Base-by-base conservation (phyloP, 2,797 vertebrate species). In the Podarcis siculus region DNA sequence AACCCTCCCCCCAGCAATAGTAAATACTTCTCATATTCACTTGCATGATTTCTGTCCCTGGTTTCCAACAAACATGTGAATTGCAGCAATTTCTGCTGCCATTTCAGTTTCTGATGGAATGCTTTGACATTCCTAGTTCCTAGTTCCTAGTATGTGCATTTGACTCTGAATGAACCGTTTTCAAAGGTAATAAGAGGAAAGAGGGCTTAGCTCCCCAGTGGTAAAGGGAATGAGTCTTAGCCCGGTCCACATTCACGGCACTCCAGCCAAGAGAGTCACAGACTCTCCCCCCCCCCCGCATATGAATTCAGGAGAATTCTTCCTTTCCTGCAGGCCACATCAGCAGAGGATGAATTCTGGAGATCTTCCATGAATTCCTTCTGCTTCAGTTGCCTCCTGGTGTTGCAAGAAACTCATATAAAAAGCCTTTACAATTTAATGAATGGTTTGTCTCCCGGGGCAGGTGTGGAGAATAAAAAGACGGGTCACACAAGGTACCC, bases 401-500 rank as follows among this genome's bases (percentile, higher is more conserved):
- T 86, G 61, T 76, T 8, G 8, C 77, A 49, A 78, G 32, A 58
- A 37, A 42, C 35, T 39, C 17, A 58, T 79, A 61, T 58, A 83
- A 88, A 88, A 88, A 69, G 82, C 49, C 79, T 87, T 17, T 0
- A 8, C 7, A 32, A 82, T 69, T 82, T 61, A 78, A 83, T 64
- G 23, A 89, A 67, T 42, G 71, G 73, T 64, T 78, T 83, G 39
- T 87, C 87, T 87, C 25, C 10, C 71, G 23, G 66, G 76, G 37
- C 1, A 7, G 76, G 23, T 37, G 5, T 3, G 27, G 6, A 55
- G 66, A 77, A 79, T 86, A 0, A n/a, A 87, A 69, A 1, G 0
- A 77, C 4, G 45, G 78, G 83, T 89, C 83, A 79, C 83, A 87
- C 23, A 71, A 88, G 0, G 12, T 2, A 4, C 84, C 85, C 58